Evolutionary conservation across 2,888 invertebrate genomes (phyloP), one percentile per base, ranked within the genome.

Genomic region (Synanthedon andrenaeformis): DNA sequence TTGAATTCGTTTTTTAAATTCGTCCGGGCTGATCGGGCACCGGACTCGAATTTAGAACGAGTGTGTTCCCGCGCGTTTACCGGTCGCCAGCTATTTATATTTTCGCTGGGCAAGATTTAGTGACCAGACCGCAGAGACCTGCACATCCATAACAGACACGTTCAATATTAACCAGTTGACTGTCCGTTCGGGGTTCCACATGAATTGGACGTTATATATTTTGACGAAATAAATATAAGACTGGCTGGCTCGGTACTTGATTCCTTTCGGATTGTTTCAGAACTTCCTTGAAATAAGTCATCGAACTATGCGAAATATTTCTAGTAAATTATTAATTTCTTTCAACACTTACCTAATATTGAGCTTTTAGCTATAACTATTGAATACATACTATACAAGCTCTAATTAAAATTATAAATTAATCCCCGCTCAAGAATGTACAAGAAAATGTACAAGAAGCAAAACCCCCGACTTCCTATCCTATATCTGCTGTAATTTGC

Each of bases 1-100:
- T 84, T 80, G 63, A 60, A 64, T 65, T 66, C 63, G 63, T 58
- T 65, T 66, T 66, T 64, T 56, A 54, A 69, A 65, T 58, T 56
- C 65, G 77, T 76, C 82, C 81, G 80, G 79, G 74, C 75, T 64
- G 73, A 74, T 59, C 74, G 69, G 64, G 74, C 79, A 79, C 79
- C 79, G 80, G 77, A 73, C 76, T 63, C 61, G 74, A 69, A 81
- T 80, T 74, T 82, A 81, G 82, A 78, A 70, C 76, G 70, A 48
- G 70, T 62, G 62, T 63, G 66, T 62, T 63, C 69, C 67, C 70
- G 67, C 69, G 69, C 72, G 70, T 69, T 64, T 68, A 57, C 67
- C 66, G 66, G 66, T 65, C 62, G 63, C 57, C 59, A 54, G 66
- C 78, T 82, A 82, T 82, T 78, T 76, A 72, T 82, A 81, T 66